A percentile compares a stretch with the other conserved stretches of the same genome.
These are phyloP conservation scores for Falco biarmicus DNA, from an alignment of 2,797 vertebrate genomes.

Conservation along the genomic window DNA sequence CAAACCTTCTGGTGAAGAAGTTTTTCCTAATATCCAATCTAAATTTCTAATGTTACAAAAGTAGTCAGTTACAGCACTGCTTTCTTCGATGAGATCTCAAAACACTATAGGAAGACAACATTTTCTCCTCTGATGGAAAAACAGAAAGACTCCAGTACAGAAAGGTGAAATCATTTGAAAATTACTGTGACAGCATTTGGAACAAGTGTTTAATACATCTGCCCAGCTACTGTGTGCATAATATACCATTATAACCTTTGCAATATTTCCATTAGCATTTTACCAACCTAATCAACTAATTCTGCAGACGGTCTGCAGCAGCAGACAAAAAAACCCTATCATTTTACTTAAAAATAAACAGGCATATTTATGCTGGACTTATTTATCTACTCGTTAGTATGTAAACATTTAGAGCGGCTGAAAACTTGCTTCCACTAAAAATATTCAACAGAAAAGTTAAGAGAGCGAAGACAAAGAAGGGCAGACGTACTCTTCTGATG, in stretches of 20 bases:
- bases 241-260: not conserved
- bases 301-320: not conserved
- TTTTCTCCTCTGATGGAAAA: not conserved
- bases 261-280: not conserved
- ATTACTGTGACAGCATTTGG: not conserved
- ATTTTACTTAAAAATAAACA: not conserved
- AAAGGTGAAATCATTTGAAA: not conserved
- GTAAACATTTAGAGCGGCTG: not conserved
- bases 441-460: not conserved
- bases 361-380: not conserved
- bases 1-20: not conserved
- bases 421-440: not conserved
- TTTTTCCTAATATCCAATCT: not conserved
- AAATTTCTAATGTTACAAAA: not conserved
- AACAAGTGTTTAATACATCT: not conserved
- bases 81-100: not conserved
- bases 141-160: not conserved
- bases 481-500: conserved; percentile 74
- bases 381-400: not conserved
- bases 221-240: not conserved
- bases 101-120: not conserved
- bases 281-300: not conserved
- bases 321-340: not conserved
- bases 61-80: not conserved
- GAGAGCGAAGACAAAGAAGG: not conserved